Evolutionary conservation across 1,140 invertebrate genomes (phyloP).

Genomic region (Neoseiulus cucumeris): DNA sequence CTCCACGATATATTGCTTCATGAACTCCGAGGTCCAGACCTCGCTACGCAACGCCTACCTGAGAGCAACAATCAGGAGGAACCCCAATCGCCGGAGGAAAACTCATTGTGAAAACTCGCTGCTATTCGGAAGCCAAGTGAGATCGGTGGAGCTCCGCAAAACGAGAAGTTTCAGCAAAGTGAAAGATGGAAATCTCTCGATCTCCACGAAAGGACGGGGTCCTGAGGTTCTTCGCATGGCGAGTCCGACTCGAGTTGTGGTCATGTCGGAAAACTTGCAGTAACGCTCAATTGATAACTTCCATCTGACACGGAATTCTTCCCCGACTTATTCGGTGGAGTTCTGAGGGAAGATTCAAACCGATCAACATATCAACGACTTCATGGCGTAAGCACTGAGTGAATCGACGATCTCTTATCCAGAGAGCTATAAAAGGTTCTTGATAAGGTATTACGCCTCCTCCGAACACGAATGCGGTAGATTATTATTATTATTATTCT

Average conservation of each 20-base stretch:
- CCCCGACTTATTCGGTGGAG: too few species aligned
- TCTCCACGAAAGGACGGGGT: not conserved
- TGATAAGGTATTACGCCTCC: too few species aligned
- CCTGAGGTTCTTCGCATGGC: not conserved
- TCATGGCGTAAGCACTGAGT: too few species aligned
- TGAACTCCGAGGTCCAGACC: constrained; percentile 31
- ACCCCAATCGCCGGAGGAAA: constrained; percentile 17
- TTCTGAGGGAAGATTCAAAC: too few species aligned
- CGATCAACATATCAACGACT: too few species aligned
- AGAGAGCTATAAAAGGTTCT: too few species aligned
- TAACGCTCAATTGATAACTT: not conserved
- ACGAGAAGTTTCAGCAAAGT: too few species aligned
- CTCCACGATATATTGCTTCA: constrained; percentile 32
- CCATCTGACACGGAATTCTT: too few species aligned
- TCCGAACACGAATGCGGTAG: too few species aligned
- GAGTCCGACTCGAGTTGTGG: not conserved
- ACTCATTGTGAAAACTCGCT: not conserved
- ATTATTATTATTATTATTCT: too few species aligned
- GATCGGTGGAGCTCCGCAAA: too few species aligned
- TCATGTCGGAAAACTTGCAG: not conserved
- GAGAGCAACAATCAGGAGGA: constrained; percentile 17
- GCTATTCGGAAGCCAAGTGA: not conserved
- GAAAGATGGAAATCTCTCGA: not conserved
- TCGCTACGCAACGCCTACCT: constrained; percentile 19
- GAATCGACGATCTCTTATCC: too few species aligned